Conservation (phyloP, 2,113 vertebrate genomes). For the Himantopus leucocephalus region DNA sequence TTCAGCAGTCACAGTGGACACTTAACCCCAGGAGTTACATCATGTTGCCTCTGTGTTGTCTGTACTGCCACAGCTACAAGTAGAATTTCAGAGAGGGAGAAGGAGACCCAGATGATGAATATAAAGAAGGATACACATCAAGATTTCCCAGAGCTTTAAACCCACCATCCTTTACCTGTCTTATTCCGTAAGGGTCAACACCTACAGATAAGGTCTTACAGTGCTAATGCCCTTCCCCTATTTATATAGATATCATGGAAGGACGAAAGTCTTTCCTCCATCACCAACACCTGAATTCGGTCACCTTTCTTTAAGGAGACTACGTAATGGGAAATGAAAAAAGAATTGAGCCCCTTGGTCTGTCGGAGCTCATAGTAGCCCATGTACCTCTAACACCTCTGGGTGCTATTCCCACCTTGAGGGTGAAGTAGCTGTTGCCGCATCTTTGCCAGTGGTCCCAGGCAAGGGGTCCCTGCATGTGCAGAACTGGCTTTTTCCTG, state of each 20-base stretch:
- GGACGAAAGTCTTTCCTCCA: background rate
- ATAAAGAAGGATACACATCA: background rate
- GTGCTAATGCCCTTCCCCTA: background rate
- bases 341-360: background rate
- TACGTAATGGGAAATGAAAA: background rate
- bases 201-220: background rate
- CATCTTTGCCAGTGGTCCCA: background rate
- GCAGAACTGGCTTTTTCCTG: background rate
- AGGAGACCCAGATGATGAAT: background rate
- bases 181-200: background rate
- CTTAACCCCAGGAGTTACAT: background rate
- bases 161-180: background rate
- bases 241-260: background rate
- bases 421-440: background rate
- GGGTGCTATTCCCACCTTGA: background rate
- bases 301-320: background rate
- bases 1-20: background rate
- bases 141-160: background rate
- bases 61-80: background rate
- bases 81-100: background rate
- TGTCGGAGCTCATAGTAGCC: background rate
- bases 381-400: background rate
- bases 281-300: background rate
- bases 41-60: background rate
- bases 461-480: background rate